Base-by-base conservation (phyloP, 2,888 invertebrate genomes). In the Hartigia nigra region DNA sequence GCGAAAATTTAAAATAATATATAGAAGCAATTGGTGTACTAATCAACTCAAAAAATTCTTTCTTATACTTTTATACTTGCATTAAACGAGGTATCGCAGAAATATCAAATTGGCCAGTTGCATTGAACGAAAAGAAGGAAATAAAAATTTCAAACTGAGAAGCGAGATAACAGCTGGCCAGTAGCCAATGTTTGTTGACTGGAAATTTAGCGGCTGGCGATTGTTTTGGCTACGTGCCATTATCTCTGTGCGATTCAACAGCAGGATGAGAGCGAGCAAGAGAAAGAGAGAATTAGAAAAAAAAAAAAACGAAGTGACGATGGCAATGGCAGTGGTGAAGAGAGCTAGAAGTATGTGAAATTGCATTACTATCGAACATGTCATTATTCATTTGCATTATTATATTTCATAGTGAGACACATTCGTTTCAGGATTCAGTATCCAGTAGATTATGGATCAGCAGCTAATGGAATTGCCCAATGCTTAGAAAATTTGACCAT, bases 221-320 rank as follows among this genome's bases (percentile, higher is more conserved):
- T 90, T 90, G 90, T 90, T 90, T 90, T 90, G 90, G 90, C 90
- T 79, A 77, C 55, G 82, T 89, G 90, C 90, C 90, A 90, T 90
- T 90, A 88, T 89, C 86, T 86, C 32, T 81, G 36, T 78, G 69
- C 74, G 76, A 77, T 79, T 77, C 70, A 76, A 79, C 81, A 75
- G 32, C 72, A 72, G 75, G 69, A 69, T 4, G 76, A 31, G 80
- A 74, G 80, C 72, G 69, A 31, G 35, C 3, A 35, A n/a, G 77
- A 35, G 31, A 70, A 76, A 75, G 69, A 69, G 35, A 77, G 37
- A 37, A 72, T 34, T 70, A 76, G 78, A 35, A 72, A 74, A 55
- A 55, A 55, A 55, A 34, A 32, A 70, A 75, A 76, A 76, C 34
- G 31, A 36, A 39, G n/a, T 23, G 32, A 11, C 32, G 14, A 12